A percentile compares a stretch with the other conserved stretches of the same genome.
phyloP scores from a whole-genome alignment of 2,888 invertebrate species.

The Aphidius colemani region DNA sequence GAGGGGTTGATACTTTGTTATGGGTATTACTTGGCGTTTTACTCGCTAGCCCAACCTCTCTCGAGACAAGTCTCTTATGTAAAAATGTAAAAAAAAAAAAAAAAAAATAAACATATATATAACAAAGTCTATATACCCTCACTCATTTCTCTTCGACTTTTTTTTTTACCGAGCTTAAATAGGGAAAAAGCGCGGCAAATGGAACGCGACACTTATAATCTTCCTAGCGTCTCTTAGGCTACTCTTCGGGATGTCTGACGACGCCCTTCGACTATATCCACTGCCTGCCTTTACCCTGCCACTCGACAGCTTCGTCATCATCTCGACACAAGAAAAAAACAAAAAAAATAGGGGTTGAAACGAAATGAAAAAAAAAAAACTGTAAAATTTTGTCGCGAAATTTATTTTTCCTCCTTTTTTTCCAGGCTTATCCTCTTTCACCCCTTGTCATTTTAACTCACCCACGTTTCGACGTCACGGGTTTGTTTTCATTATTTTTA shows the following conservation, averaged over 20 bases:
- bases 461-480: constrained; percentile 26
- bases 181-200: constrained; percentile 40
- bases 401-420: constrained; percentile 17
- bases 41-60: not conserved
- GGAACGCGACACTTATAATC: constrained; percentile 49
- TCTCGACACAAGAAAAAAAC: constrained; percentile 11
- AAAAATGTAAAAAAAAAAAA: constrained; percentile 20
- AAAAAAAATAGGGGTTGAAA: constrained; percentile 10
- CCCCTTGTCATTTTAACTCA: constrained; percentile 26
- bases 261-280: constrained; percentile 16
- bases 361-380: constrained; percentile 3
- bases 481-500: constrained; percentile 30
- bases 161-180: not conserved
- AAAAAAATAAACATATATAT: constrained; percentile 22
- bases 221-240: constrained; percentile 30
- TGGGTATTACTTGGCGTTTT: constrained; percentile 32
- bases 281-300: constrained; percentile 21
- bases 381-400: constrained; percentile 19
- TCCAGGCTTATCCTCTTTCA: not conserved
- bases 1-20: constrained; percentile 38
- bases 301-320: constrained; percentile 21
- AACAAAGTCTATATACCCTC: too few species aligned
- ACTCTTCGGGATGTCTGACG: constrained; percentile 25
- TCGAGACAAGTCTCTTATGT: constrained; percentile 27
- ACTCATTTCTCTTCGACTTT: too few species aligned